Base-by-base conservation (phyloP, 2,113 vertebrate genomes). In the Hippocampus barbouri region DNA sequence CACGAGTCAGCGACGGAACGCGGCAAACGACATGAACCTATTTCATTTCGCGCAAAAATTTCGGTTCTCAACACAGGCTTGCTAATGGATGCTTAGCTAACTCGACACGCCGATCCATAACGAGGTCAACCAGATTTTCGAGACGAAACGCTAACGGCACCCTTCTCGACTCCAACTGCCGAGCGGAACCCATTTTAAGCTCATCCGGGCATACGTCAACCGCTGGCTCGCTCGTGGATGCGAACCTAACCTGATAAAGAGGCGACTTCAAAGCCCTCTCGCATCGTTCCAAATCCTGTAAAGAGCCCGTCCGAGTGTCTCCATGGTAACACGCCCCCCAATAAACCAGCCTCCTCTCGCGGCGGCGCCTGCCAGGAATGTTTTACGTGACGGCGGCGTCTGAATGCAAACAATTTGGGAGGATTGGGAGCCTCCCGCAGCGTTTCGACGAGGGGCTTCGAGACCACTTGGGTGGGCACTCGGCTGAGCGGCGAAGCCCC, bases 371-470 rank as follows among this genome's bases (percentile, higher is more conserved):
- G 88, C 86, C 86, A 89, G 77, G 84, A 89, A 86, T 75, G 80
- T 88, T 59, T 61, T 87, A 90, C 81, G 41, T 86, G 85, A 88
- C 82, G 85, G 79, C 78, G 81, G 77, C 71, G 78, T 71, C 75
- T 80, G 82, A 87, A 87, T 73, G 72, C 83, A 88, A 89, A 89
- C 86, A 77, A 82, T 85, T 85, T 38, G 34, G 34, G 34, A 4
- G 66, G 77, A 85, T 86, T 90, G 81, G 83, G 88, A 90, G 88
- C 86, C 89, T 91, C 90, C 85, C 59, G 14, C 14, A 90, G 88
- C 87, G 91, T 91, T 91, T 86, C 59, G 25, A 7, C 57, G 12
- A 15, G 25, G 57, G 15, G 62, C 11, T 41, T 66, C 23, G 14
- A 45, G 23, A 66, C 38, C 43, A 16, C 23, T 47, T 25, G 64